phyloP scores from a whole-genome alignment of 2,797 vertebrate species.

The Sebastes taczanowskii region DNA sequence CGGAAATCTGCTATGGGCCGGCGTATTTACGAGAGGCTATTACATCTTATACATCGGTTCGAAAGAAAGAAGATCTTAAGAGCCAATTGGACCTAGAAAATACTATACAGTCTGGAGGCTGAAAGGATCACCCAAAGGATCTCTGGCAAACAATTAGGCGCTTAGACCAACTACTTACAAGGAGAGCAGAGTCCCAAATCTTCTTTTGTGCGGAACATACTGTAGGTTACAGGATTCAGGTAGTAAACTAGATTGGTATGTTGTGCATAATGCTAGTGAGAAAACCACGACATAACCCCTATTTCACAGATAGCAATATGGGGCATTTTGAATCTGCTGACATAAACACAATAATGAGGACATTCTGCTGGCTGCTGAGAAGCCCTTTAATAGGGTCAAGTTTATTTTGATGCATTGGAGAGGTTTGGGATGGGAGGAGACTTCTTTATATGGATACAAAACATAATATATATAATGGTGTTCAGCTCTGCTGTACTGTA shows the following conservation, averaged over 20 bases:
- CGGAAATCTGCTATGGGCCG: conserved; percentile 37
- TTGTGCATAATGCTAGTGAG: background rate
- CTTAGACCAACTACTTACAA: background rate
- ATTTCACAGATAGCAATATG: conserved; percentile 7
- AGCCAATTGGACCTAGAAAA: conserved; percentile 30
- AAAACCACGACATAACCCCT: conserved; percentile 8
- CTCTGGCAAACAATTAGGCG: conserved; percentile 18
- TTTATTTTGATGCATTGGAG: conserved; percentile 31
- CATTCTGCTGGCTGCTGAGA: conserved; percentile 31
- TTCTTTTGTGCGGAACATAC: conserved; percentile 6
- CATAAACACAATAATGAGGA: conserved; percentile 57
- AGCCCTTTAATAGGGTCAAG: conserved; percentile 38
- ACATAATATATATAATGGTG: background rate
- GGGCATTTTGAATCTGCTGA: conserved; percentile 53
- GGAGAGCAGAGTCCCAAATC: background rate
- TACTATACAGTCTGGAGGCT: background rate
- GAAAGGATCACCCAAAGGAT: conserved; percentile 25
- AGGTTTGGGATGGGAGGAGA: background rate
- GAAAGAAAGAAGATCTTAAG: conserved; percentile 20
- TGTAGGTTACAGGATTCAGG: background rate
- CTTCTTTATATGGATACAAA: conserved; percentile 5
- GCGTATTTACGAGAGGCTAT: conserved; percentile 51
- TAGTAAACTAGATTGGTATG: conserved; percentile 6
- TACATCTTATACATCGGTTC: conserved; percentile 16
- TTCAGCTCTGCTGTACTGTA: background rate